Evolutionary conservation across 2,113 vertebrate species (phyloP).

Genomic region (Murina feae): DNA sequence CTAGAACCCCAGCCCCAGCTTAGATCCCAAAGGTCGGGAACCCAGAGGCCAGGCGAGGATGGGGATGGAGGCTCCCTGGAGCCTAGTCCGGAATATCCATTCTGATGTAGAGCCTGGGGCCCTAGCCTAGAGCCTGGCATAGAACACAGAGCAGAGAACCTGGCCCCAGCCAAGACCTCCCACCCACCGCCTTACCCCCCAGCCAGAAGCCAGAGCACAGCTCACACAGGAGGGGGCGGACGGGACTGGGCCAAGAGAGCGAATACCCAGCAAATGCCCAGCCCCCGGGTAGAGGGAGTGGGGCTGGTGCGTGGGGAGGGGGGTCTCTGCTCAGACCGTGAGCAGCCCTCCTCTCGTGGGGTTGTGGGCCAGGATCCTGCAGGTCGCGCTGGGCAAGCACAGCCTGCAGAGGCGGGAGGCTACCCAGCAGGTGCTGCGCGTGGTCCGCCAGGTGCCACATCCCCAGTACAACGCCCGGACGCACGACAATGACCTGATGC

Average conservation of each 20-base stretch:
- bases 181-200: background rate
- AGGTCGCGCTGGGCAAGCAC: slow-evolving; percentile 61
- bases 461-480: slow-evolving; percentile 77
- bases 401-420: slow-evolving; percentile 48
- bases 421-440: slow-evolving; percentile 50
- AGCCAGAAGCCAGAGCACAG: background rate
- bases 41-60: background rate
- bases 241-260: background rate
- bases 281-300: fast-evolving
- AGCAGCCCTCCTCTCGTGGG: background rate
- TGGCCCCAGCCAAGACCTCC: background rate
- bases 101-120: background rate
- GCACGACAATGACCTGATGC: slow-evolving; percentile 85
- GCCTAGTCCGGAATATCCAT: no score
- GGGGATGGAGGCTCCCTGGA: background rate
- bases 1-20: background rate
- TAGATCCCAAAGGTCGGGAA: background rate
- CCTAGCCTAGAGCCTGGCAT: background rate
- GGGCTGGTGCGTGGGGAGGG: background rate
- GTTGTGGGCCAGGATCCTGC: slow-evolving; percentile 41
- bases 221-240: background rate
- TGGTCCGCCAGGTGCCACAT: slow-evolving; percentile 65
- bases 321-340: background rate
- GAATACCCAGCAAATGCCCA: background rate
- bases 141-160: background rate